Evolutionary conservation across 2,888 invertebrate genomes (phyloP).

Genomic region (Luperina nickerlii): DNA sequence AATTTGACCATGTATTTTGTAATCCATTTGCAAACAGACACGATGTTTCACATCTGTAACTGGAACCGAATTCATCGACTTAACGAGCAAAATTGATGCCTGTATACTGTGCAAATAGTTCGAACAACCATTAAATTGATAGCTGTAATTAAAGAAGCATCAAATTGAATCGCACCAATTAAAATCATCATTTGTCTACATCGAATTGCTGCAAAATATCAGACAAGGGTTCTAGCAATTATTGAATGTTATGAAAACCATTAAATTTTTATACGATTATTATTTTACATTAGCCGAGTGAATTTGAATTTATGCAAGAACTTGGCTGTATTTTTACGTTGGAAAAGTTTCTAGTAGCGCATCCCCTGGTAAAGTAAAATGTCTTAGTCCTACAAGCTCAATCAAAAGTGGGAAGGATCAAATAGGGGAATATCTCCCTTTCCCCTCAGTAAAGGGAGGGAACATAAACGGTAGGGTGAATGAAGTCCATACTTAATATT

Average conservation of each 20-base stretch:
- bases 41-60: slow-evolving; percentile 25
- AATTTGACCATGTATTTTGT: not conserved
- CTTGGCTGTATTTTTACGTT: not conserved
- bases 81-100: slow-evolving; percentile 46
- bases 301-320: not conserved
- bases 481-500: slow-evolving; percentile 1
- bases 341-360: not conserved
- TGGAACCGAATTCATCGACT: slow-evolving; percentile 39
- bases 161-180: slow-evolving; percentile 55
- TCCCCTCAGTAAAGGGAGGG: not conserved
- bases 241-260: not conserved
- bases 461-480: slow-evolving; percentile 26
- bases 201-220: slow-evolving; percentile 30
- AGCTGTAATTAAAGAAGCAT: slow-evolving; percentile 59
- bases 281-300: not conserved
- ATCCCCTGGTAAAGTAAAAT: slow-evolving; percentile 4
- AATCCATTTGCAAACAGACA: slow-evolving; percentile 5
- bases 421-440: slow-evolving; percentile 31
- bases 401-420: slow-evolving; percentile 24
- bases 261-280: not conserved
- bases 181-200: slow-evolving; percentile 53
- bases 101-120: slow-evolving; percentile 47
- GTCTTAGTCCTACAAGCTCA: slow-evolving; percentile 17
- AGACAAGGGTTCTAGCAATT: not conserved
- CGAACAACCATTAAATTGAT: slow-evolving; percentile 56